phyloP scores from a whole-genome alignment of 1,140 invertebrate species.

The Drosophila albomicans region DNA sequence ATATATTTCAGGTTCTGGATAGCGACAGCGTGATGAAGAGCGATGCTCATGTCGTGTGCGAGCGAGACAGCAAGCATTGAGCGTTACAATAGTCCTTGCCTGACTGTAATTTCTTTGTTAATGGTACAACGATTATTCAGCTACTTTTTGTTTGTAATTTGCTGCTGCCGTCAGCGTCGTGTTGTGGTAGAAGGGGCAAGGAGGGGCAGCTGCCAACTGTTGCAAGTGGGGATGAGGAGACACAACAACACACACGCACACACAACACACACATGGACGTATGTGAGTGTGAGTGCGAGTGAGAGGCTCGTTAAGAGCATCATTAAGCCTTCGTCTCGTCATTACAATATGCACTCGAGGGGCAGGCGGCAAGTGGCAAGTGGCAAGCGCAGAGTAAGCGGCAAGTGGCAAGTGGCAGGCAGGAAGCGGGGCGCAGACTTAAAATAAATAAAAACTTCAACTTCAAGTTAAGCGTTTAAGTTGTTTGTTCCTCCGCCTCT shows the following conservation, averaged over 20 bases:
- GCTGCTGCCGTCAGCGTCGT: slow-evolving; percentile 15
- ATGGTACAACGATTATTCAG: slow-evolving; percentile 51
- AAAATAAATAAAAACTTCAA: slow-evolving; percentile 81
- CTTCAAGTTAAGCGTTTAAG: slow-evolving; percentile 77
- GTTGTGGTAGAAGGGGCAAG: not conserved
- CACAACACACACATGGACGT: not conserved
- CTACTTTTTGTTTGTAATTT: slow-evolving; percentile 54
- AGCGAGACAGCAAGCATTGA: not conserved
- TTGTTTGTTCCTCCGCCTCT: slow-evolving; percentile 79
- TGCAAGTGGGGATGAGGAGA: slow-evolving; percentile 39
- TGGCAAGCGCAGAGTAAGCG: not conserved
- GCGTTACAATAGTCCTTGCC: slow-evolving; percentile 37
- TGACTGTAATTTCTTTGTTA: slow-evolving; percentile 51
- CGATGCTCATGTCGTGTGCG: not conserved
- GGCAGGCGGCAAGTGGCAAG: not conserved
- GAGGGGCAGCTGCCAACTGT: slow-evolving; percentile 32
- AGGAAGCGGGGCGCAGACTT: slow-evolving; percentile 58
- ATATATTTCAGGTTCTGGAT: not conserved
- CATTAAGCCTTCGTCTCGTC: slow-evolving; percentile 62
- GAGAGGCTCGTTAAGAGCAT: slow-evolving; percentile 58
- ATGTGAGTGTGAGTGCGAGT: slow-evolving; percentile 35
- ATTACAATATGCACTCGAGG: slow-evolving; percentile 33
- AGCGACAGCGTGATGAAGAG: slow-evolving; percentile 2
- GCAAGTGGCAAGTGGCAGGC: slow-evolving; percentile 12
- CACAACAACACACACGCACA: not conserved